phyloP scores from a whole-genome alignment of 2,797 vertebrate genomes.

The Psittacula derbiana region DNA sequence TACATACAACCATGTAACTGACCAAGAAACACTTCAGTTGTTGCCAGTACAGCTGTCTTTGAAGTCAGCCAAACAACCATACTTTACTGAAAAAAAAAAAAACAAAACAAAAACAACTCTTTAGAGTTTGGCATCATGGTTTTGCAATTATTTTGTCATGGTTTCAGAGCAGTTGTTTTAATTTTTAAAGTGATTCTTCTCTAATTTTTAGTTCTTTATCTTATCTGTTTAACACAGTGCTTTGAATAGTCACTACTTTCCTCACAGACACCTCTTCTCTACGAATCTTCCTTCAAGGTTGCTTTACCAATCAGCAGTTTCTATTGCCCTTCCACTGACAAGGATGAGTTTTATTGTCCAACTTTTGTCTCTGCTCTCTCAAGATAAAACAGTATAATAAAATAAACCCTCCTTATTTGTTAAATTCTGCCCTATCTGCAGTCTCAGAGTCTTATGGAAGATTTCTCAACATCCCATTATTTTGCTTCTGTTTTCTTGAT shows the following conservation, averaged over 20 bases:
- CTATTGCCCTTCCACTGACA: neutral
- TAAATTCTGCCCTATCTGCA: neutral
- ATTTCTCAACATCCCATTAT: accelerated
- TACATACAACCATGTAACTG: neutral
- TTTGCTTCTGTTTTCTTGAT: neutral
- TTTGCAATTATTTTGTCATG: slow-evolving; percentile 37
- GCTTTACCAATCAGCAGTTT: neutral
- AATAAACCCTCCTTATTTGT: neutral
- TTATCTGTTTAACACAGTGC: neutral
- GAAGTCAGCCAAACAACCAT: slow-evolving; percentile 56
- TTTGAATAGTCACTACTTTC: neutral
- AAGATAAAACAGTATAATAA: neutral
- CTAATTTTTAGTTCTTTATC: neutral
- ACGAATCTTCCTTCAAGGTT: neutral
- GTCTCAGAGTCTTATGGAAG: neutral
- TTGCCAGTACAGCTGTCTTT: slow-evolving; percentile 70
- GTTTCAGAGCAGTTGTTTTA: slow-evolving; percentile 44
- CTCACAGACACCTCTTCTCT: neutral
- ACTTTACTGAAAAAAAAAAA: slow-evolving; percentile 32
- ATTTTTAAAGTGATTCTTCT: slow-evolving; percentile 11
- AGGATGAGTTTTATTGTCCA: neutral
- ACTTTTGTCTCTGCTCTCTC: neutral
- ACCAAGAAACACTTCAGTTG: slow-evolving; percentile 41
- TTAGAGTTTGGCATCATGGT: slow-evolving; percentile 16
- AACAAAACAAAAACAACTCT: neutral